phyloP scores from a whole-genome alignment of 1,140 invertebrate genomes.

The Trichonephila inaurata region DNA sequence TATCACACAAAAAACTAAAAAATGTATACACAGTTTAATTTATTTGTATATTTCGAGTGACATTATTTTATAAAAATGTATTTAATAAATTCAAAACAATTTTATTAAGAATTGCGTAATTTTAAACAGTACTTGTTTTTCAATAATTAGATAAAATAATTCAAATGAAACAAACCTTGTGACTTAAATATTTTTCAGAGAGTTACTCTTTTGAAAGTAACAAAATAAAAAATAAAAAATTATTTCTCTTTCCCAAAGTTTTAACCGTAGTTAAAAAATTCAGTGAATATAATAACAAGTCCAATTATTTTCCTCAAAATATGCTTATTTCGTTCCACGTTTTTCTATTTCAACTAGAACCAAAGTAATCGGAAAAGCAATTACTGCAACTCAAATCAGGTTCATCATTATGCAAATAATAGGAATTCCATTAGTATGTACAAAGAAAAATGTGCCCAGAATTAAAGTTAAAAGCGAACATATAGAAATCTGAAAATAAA shows the following conservation, averaged over 20 bases:
- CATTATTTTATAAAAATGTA: too few species aligned
- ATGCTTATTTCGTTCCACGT: background rate
- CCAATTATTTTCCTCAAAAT: conserved; percentile 55
- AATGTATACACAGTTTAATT: too few species aligned
- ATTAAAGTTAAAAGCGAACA: background rate
- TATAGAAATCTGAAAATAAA: too few species aligned
- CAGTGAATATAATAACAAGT: conserved; percentile 25
- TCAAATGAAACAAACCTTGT: background rate
- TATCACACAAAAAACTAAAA: too few species aligned
- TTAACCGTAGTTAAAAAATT: background rate
- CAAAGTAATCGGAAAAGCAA: conserved; percentile 42
- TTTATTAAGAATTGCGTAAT: too few species aligned
- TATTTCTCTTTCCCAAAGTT: background rate
- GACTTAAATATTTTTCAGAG: conserved; percentile 11
- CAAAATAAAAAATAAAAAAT: background rate
- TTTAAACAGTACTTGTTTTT: too few species aligned
- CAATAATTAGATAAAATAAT: background rate
- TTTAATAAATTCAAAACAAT: too few species aligned
- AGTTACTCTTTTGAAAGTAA: background rate
- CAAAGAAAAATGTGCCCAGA: background rate
- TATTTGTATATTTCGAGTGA: too few species aligned
- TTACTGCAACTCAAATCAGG: conserved; percentile 32
- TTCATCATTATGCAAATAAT: conserved; percentile 47
- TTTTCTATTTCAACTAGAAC: background rate
- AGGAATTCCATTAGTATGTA: conserved; percentile 42